Evolutionary conservation across 2,797 vertebrate genomes (phyloP).

Genomic region (Remorina albescens): DNA sequence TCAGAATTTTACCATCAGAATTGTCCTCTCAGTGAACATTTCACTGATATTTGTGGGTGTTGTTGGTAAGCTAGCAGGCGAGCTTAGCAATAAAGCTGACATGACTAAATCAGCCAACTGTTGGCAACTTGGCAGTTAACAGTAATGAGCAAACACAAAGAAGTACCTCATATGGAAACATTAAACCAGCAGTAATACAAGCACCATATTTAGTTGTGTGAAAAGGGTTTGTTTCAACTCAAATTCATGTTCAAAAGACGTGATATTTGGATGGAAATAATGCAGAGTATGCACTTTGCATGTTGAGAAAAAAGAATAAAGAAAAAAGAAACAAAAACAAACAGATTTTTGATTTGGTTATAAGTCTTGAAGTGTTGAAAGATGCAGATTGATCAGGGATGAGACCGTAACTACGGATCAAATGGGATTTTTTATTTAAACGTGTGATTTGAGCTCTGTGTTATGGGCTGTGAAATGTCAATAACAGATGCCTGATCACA

Average conservation of each 20-base stretch:
- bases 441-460: not conserved
- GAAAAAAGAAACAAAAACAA: too few relatives aligned
- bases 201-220: not conserved
- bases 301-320: constrained; percentile 10
- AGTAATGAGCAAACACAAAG: not conserved
- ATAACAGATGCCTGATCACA: not conserved
- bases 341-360: not conserved
- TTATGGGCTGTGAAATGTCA: not conserved
- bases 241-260: not conserved
- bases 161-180: too few relatives aligned
- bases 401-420: not conserved
- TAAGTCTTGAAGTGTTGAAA: not conserved
- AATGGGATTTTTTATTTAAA: constrained; percentile 20
- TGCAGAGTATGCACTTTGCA: not conserved
- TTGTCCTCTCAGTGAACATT: not conserved
- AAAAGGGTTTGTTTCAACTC: not conserved
- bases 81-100: not conserved
- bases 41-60: not conserved
- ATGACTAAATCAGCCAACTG: not conserved
- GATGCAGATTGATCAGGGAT: not conserved
- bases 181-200: not conserved
- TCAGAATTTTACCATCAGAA: not conserved
- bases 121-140: not conserved
- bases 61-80: not conserved
- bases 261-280: not conserved